Percentiles rank a stretch among this genome's conserved stretches.
Conservation (phyloP, 1,140 invertebrate genomes). For the Antheraea pernyi region DNA sequence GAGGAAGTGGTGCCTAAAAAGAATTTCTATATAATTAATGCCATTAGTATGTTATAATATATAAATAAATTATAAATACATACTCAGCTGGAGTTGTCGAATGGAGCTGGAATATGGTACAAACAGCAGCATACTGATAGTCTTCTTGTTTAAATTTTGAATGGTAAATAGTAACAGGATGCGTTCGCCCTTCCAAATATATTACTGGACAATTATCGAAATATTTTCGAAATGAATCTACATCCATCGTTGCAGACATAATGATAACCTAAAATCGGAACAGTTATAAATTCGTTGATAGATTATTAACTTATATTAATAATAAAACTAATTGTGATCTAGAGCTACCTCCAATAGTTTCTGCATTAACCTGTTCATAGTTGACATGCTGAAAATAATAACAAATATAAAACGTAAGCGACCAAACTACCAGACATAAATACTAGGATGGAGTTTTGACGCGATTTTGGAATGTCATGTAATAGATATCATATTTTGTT, state of each 20-base stretch:
- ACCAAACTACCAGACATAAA: no score
- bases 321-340: no score
- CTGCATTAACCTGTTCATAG: no score
- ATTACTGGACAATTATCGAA: conserved; percentile 92
- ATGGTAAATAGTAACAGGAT: conserved; percentile 91
- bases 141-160: conserved; percentile 89
- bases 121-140: conserved; percentile 89
- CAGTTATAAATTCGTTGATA: no score
- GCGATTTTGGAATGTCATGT: no score
- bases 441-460: no score
- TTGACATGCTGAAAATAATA: no score
- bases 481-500: no score
- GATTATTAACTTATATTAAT: no score
- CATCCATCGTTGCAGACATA: conserved; percentile 98
- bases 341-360: no score
- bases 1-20: conserved; percentile 90
- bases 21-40: background rate
- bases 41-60: background rate
- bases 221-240: conserved; percentile 94
- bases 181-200: conserved; percentile 94
- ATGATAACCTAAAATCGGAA: conserved; percentile 83
- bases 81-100: conserved; percentile 89
- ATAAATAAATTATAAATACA: conserved; percentile 46
- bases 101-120: conserved; percentile 96
- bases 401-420: no score